Conservation (phyloP, 2,797 vertebrate species). For the Loriculus beryllinus region DNA sequence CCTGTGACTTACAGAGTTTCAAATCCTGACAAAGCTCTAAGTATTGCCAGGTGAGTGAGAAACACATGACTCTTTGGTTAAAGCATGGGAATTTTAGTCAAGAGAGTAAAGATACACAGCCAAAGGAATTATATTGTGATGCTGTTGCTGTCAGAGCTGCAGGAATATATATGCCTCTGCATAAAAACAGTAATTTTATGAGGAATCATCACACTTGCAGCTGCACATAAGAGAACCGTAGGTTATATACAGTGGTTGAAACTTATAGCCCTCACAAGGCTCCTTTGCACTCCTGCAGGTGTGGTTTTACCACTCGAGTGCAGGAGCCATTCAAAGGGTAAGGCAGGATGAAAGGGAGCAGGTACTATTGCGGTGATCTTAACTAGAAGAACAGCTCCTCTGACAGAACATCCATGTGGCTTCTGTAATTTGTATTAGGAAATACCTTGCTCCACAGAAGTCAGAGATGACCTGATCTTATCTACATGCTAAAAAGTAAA, state of each 20-base stretch:
- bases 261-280: background rate
- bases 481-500: background rate
- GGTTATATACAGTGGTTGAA: background rate
- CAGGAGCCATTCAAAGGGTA: background rate
- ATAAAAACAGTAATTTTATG: background rate
- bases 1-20: background rate
- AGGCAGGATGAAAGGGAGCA: background rate
- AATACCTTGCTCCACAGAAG: background rate
- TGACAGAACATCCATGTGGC: background rate
- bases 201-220: background rate
- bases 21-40: background rate
- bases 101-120: background rate
- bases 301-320: background rate
- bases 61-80: background rate
- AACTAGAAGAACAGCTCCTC: background rate
- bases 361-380: background rate
- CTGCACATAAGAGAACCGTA: background rate
- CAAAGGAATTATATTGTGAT: background rate
- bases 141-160: background rate
- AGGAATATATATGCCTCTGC: background rate
- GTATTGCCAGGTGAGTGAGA: background rate
- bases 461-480: background rate
- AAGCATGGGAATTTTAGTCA: background rate
- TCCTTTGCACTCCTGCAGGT: background rate
- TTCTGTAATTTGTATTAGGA: background rate